These are phyloP conservation scores for Atherix ibis DNA, from an alignment of 2,888 invertebrate genomes.

Conservation along the genomic window DNA sequence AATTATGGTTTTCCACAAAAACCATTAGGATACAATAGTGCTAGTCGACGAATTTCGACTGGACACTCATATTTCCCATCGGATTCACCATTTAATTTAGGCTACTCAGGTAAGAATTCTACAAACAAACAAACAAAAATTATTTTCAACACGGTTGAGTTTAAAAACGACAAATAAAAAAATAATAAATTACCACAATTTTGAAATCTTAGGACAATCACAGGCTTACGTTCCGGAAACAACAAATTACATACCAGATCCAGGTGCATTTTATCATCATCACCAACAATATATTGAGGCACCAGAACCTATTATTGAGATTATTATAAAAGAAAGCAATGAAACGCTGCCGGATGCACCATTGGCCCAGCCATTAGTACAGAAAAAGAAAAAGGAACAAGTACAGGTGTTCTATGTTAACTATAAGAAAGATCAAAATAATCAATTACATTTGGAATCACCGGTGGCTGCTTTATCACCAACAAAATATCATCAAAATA, in stretches of 20 bases:
- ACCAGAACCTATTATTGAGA: constrained; percentile 82
- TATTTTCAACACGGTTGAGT: neutral
- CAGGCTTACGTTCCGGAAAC: constrained; percentile 16
- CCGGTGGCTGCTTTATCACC: constrained; percentile 67
- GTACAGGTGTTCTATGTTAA: constrained; percentile 85
- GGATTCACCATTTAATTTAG: no score
- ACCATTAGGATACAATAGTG: constrained; percentile 8
- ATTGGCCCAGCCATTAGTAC: constrained; percentile 27
- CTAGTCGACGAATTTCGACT: constrained; percentile 21
- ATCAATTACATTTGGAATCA: constrained; percentile 61
- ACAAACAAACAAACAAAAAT: neutral
- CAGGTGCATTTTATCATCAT: constrained; percentile 20
- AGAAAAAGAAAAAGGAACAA: constrained; percentile 56
- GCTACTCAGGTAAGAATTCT: constrained; percentile 18
- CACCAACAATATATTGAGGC: constrained; percentile 49
- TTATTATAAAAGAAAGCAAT: constrained; percentile 81
- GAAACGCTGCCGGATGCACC: constrained; percentile 54
- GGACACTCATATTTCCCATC: no score
- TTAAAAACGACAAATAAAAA: constrained; percentile 4
- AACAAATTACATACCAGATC: constrained; percentile 20
- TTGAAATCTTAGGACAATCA: no score
- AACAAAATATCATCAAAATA: constrained; percentile 45
- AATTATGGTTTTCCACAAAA: constrained; percentile 15
- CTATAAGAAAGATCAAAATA: constrained; percentile 68
- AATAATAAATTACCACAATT: no score